Base-by-base conservation (phyloP, 2,797 vertebrate species). In the Esox masquinongy region DNA sequence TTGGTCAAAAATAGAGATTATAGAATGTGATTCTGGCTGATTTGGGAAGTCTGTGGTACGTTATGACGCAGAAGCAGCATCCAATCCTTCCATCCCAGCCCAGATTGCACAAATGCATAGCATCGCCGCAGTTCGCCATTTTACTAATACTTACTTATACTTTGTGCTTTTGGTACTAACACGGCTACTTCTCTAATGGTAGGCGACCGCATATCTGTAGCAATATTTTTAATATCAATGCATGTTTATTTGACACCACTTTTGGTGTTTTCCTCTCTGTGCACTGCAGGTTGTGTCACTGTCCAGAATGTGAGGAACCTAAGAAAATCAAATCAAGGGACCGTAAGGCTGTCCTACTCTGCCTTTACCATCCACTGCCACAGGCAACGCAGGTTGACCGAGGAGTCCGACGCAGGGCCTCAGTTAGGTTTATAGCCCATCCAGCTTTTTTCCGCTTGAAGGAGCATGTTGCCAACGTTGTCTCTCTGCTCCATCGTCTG, bases 401-500 rank as follows among this genome's bases (percentile, higher is more conserved):
- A 0, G 31, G 77, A 49, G 79, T 78, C 73, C 76, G 31, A 76
- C 81, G 39, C 73, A 4, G 73, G 85, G 86, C 75, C 73, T 80
- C 67, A 56, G 71, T 81, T 78, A 76, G 71, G 70, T n/a, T 24
- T 39, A 49, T 31, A 78, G 71, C 79, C 85, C 80, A 68, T 78
- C 83, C 83, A 79, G 82, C 81, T 87, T 85, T 34, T 71, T 77
- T 78, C 87, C 67, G 83, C 87, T 86, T 85, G 77, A 86, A 88
- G 83, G 94, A 97, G 96, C 94, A 98, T 98, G 97, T 95, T 96
- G 84, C 94, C 94, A 82, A 91, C 88, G 84, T 92, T 91, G 83
- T 94, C 93, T 82, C 95, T 96, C 73, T 95, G 96, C 92, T 96
- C 95, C 93, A 96, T 97, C 81, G 84, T 96, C 88, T 96, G 96